Conservation (phyloP, 2,797 vertebrate genomes). For the Erethizon dorsatum region DNA sequence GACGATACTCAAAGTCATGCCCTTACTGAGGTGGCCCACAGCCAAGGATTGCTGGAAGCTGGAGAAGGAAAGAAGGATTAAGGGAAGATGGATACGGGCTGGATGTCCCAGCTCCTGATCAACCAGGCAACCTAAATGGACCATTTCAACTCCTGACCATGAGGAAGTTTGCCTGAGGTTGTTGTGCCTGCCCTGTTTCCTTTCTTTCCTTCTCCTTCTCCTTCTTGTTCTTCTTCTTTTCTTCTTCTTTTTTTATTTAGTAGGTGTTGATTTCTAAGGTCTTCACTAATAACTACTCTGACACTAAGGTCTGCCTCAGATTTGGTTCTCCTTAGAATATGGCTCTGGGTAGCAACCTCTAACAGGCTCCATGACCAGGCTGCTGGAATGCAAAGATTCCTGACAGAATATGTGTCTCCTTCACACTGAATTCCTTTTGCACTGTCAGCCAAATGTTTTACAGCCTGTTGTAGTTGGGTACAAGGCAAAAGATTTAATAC, state of each 20-base stretch:
- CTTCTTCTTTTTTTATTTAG: too few relatives aligned
- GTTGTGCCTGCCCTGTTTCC: rapidly evolving
- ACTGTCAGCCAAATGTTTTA: not conserved
- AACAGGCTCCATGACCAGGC: not conserved
- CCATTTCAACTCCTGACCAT: not conserved
- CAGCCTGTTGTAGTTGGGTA: not conserved
- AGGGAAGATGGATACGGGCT: rapidly evolving
- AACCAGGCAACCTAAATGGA: not conserved
- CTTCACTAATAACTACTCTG: not conserved
- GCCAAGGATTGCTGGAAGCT: not conserved
- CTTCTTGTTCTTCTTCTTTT: too few relatives aligned
- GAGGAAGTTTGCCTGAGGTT: rapidly evolving
- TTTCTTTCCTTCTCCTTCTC: not conserved
- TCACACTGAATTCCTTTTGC: not conserved
- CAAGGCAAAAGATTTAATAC: not conserved
- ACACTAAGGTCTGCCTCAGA: not conserved
- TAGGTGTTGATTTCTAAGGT: not conserved
- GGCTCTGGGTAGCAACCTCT: too few relatives aligned
- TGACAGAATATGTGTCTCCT: not conserved
- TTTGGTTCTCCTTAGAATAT: not conserved
- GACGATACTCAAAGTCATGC: rapidly evolving
- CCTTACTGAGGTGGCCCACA: not conserved
- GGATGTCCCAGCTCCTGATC: not conserved
- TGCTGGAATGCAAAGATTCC: not conserved
- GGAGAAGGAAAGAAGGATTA: too few relatives aligned